Evolutionary conservation across 2,888 invertebrate genomes (phyloP).

Genomic region (Tromatobia lineatoria): DNA sequence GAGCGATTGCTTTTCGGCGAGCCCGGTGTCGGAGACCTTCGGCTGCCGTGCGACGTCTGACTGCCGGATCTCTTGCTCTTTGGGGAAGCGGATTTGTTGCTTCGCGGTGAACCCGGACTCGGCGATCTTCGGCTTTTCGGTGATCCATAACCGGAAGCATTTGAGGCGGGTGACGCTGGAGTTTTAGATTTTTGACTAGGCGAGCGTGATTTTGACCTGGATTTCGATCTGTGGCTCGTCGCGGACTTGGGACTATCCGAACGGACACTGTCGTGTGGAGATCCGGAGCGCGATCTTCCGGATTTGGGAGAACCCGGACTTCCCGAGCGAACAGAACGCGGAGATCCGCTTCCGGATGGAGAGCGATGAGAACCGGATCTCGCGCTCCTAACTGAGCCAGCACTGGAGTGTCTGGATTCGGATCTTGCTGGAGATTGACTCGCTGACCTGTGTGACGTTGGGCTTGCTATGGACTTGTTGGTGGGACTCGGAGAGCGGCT

Average conservation of each 20-base stretch:
- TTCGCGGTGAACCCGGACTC: constrained; percentile 72
- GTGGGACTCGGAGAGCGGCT: constrained; percentile 78
- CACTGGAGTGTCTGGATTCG: constrained; percentile 80
- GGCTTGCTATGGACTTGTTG: constrained; percentile 75
- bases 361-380: constrained; percentile 79
- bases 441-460: constrained; percentile 75
- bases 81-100: constrained; percentile 70
- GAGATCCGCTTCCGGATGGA: constrained; percentile 69
- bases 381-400: constrained; percentile 76
- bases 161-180: constrained; percentile 74
- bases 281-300: constrained; percentile 76
- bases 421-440: constrained; percentile 79
- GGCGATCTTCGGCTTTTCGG: constrained; percentile 74
- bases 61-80: constrained; percentile 82
- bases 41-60: constrained; percentile 78
- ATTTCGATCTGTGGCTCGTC: constrained; percentile 63
- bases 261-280: constrained; percentile 75
- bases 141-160: constrained; percentile 80
- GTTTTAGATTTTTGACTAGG: constrained; percentile 82
- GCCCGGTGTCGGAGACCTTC: constrained; percentile 77
- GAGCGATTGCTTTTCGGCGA: constrained; percentile 74
- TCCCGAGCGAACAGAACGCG: constrained; percentile 80
- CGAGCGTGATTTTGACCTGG: constrained; percentile 75
- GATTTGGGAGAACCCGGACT: constrained; percentile 81
- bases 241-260: constrained; percentile 82